Evolutionary conservation across 64 coral and sea anemone species (phyloP).

Genomic region (Astreopora myriophthalma): DNA sequence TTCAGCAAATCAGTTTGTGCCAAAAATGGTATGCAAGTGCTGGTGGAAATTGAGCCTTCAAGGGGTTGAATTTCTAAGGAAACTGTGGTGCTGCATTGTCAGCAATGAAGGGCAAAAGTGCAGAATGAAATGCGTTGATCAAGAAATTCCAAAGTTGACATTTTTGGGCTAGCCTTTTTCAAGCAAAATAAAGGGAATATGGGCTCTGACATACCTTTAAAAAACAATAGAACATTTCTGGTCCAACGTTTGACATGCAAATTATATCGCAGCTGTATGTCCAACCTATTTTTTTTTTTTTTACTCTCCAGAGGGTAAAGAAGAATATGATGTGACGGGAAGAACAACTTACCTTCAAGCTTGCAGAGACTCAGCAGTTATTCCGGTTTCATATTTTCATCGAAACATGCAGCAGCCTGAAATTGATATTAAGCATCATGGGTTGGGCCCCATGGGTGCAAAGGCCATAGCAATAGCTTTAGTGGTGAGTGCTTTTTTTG

Average conservation of each 20-base stretch:
- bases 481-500: conserved; percentile 75
- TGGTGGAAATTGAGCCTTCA: no score
- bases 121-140: no score
- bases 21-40: no score
- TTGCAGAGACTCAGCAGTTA: conserved; percentile 78
- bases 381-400: conserved; percentile 93
- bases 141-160: background rate
- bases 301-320: conserved; percentile 77
- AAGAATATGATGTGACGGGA: conserved; percentile 98
- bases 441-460: conserved; percentile 86
- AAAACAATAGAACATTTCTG: background rate
- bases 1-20: no score
- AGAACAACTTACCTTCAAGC: conserved; percentile 94
- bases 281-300: background rate
- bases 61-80: no score
- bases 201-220: background rate
- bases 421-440: conserved; percentile 97
- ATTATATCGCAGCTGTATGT: background rate
- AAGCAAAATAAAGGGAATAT: background rate
- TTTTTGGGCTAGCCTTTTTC: background rate
- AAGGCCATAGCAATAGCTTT: conserved; percentile 93
- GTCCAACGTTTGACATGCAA: background rate
- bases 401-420: conserved; percentile 87
- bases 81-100: no score
- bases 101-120: no score